Percentiles rank a stretch among this genome's conserved stretches.
phyloP scores from a whole-genome alignment of 2,113 vertebrate species.

The Mohoua ochrocephala region DNA sequence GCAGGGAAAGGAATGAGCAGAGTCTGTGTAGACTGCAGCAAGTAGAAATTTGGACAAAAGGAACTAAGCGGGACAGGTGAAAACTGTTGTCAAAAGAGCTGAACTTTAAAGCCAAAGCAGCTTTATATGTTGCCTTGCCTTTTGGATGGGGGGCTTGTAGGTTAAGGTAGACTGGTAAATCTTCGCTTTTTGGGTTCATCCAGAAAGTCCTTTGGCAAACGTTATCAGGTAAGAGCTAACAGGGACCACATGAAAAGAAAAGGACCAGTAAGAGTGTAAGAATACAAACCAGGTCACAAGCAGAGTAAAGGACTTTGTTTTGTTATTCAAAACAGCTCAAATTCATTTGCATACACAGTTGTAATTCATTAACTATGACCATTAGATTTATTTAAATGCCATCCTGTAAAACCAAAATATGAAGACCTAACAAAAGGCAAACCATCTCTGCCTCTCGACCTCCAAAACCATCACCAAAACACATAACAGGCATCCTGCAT shows the following conservation, averaged over 20 bases:
- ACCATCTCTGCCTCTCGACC: not conserved
- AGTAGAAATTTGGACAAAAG: not conserved
- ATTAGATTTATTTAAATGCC: slow-evolving; percentile 12
- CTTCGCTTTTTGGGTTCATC: not conserved
- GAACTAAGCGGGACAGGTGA: not conserved
- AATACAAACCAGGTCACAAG: not conserved
- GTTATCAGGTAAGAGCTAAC: not conserved
- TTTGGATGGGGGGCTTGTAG: accelerated
- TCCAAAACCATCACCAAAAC: not conserved
- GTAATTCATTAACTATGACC: not conserved
- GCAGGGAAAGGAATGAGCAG: not conserved
- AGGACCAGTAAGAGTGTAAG: not conserved
- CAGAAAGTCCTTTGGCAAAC: not conserved
- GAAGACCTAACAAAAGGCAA: not conserved
- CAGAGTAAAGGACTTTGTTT: not conserved
- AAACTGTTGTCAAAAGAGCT: not conserved
- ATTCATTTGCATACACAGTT: not conserved
- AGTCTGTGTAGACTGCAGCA: not conserved
- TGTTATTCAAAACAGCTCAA: slow-evolving; percentile 37
- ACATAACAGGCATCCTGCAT: not conserved
- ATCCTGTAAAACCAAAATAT: not conserved
- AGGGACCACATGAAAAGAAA: not conserved
- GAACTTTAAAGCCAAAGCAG: not conserved
- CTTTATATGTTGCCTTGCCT: not conserved
- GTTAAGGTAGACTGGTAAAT: not conserved